Evolutionary conservation across 1,140 invertebrate genomes (phyloP).

Genomic region (Thaumatotibia leucotreta): DNA sequence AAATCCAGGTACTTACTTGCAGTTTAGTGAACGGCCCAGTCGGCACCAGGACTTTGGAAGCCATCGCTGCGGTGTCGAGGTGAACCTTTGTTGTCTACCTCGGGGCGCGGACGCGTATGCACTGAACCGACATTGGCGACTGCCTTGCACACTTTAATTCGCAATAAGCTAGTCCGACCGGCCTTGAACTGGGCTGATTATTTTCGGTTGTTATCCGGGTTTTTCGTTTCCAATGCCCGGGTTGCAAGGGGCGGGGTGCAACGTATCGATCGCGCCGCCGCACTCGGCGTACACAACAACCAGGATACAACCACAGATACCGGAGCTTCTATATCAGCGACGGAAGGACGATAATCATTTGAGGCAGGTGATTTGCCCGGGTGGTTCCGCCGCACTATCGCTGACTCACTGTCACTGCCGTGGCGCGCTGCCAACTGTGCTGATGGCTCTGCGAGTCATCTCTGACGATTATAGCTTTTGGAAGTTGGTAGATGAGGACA

Average conservation of each 20-base stretch:
- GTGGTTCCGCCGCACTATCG: conserved; percentile 22
- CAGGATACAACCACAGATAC: neutral
- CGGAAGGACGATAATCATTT: neutral
- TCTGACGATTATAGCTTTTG: conserved; percentile 39
- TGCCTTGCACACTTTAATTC: conserved; percentile 61
- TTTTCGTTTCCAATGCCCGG: conserved; percentile 38
- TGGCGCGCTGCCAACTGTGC: conserved; percentile 57
- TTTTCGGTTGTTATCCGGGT: conserved; percentile 32
- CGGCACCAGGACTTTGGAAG: conserved; percentile 68
- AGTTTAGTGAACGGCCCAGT: conserved; percentile 58
- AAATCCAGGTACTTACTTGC: conserved; percentile 43
- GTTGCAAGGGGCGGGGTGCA: conserved; percentile 33
- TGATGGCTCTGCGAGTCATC: conserved; percentile 45
- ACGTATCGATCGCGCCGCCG: conserved; percentile 65
- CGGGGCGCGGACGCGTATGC: conserved; percentile 48
- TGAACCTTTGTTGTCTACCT: conserved; percentile 43
- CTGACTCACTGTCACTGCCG: conserved; percentile 59
- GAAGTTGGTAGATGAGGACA: neutral
- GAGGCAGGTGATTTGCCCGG: conserved; percentile 22
- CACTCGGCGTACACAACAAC: conserved; percentile 32
- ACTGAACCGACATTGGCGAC: conserved; percentile 57
- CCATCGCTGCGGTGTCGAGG: conserved; percentile 35
- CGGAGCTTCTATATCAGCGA: neutral
- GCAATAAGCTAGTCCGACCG: conserved; percentile 53
- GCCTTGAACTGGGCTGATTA: conserved; percentile 45